Percentiles rank a stretch among this genome's conserved stretches.
Evolutionary conservation across 2,888 invertebrate species (phyloP).

Genomic region (Phyto melanocephala): DNA sequence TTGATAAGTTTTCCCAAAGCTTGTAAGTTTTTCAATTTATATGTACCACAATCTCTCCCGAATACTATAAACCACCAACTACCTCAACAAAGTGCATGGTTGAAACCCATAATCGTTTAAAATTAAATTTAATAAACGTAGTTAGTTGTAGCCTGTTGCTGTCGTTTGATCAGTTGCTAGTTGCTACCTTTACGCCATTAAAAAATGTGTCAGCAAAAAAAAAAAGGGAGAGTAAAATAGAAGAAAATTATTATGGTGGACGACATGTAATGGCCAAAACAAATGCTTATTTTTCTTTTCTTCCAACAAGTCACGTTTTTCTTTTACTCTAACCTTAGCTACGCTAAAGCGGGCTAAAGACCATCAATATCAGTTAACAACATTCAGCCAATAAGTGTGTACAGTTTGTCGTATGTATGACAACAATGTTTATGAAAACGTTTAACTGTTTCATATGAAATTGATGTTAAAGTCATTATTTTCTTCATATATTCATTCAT

Average conservation of each 20-base stretch:
- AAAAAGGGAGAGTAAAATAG: background rate
- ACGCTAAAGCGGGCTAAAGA: background rate
- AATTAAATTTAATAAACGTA: slow-evolving; percentile 32
- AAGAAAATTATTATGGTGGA: slow-evolving; percentile 59
- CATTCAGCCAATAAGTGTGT: slow-evolving; percentile 1
- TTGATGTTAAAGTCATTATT: slow-evolving; percentile 60
- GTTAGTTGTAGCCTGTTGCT: slow-evolving; percentile 53
- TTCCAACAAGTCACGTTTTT: slow-evolving; percentile 60
- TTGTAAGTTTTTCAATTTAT: too few relatives aligned
- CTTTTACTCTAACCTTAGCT: background rate
- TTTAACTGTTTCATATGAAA: slow-evolving; percentile 60
- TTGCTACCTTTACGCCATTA: slow-evolving; percentile 65
- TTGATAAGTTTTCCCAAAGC: too few relatives aligned
- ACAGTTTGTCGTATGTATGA: background rate
- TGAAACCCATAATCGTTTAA: slow-evolving; percentile 53
- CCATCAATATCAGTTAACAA: slow-evolving; percentile 20
- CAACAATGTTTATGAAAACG: slow-evolving; percentile 27
- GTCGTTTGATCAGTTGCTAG: slow-evolving; percentile 51
- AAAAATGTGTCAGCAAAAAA: too few relatives aligned
- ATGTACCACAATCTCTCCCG: too few relatives aligned
- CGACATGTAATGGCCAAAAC: slow-evolving; percentile 48
- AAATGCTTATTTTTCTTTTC: slow-evolving; percentile 46
- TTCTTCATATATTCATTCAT: too few relatives aligned
- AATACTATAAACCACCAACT: too few relatives aligned
- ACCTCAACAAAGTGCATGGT: slow-evolving; percentile 54